Base-by-base conservation (phyloP, 2,888 invertebrate species). In the Drosophila prostipennis region DNA sequence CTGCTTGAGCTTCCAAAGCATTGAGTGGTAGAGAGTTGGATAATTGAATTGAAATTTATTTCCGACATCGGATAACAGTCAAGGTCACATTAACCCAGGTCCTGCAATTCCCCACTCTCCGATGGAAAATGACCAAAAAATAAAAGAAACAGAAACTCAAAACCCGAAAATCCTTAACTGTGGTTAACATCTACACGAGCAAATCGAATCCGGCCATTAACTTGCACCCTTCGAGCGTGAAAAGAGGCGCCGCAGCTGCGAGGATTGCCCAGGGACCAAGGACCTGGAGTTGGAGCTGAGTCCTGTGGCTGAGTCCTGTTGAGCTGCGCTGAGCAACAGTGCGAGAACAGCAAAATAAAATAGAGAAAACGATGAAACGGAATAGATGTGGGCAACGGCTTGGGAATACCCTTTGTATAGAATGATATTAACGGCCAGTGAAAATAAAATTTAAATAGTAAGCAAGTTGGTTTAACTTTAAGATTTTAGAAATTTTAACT, bases 181-280 rank as follows among this genome's bases (percentile, higher is more conserved):
- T 87, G 81, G 84, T 84, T 84, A 82, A 80, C 81, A 84, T 81
- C 75, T 70, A 79, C 63, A 46, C 29, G 68, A 59, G 59, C 45
- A 82, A 87, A 84, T 81, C 82, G 74, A 73, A 68, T 58, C 54
- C 67, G 55, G 45, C 73, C 82, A 87, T 82, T 87, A 87, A 87
- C 85, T 82, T 77, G 77, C 80, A 86, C 78, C 77, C 77, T 81
- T 87, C 59, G 43, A 82, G 81, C 84, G 77, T 84, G 74, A 84
- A 82, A 87, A 81, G 82, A 71, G 77, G 65, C 64, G 60, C 59
- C 56, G 68, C 59, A 63, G 60, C 67, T 49, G 63, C 42, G 54
- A 39, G 52, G 65, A 56, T 60, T 42, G 79, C 68, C 64, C 60
- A 32, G 46, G 60, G 61, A 40, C 61, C 61, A 8, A 6, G 16